Evolutionary conservation across 2,797 vertebrate genomes (phyloP).

Genomic region (Triplophysa bombifrons): DNA sequence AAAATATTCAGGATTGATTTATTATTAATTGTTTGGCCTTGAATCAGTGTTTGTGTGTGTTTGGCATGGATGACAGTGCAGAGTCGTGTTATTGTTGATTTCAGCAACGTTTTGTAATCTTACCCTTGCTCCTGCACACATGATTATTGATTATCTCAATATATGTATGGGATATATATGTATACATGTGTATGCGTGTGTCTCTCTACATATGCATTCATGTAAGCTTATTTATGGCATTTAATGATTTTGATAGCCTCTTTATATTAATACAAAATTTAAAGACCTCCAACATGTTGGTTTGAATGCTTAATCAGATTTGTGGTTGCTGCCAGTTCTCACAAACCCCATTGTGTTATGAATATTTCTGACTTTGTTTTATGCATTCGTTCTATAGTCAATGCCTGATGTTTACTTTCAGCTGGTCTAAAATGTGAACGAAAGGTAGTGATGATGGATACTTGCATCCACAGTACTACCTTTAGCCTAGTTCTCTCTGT

Average conservation of each 20-base stretch:
- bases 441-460: not conserved
- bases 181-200: not conserved
- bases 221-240: not conserved
- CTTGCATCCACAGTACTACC: not conserved
- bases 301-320: conserved; percentile 2
- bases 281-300: not conserved
- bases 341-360: conserved; percentile 1
- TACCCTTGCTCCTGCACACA: not conserved
- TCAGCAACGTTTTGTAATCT: not conserved
- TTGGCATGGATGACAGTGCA: not conserved
- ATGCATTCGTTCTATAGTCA: not conserved
- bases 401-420: not conserved
- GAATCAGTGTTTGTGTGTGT: not conserved
- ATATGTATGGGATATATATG: not conserved
- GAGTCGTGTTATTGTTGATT: not conserved
- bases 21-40: conserved; percentile 8
- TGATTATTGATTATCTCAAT: not conserved
- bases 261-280: not conserved
- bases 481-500: not conserved
- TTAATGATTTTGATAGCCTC: not conserved
- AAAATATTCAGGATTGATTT: not conserved
- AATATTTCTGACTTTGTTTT: conserved; percentile 2
- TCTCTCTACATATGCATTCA: not conserved
- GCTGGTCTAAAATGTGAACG: not conserved
- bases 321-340: not conserved